A percentile compares a stretch with the other conserved stretches of the same genome.
Evolutionary conservation across 2,797 vertebrate genomes (phyloP).

Genomic region (Lepus townsendii): DNA sequence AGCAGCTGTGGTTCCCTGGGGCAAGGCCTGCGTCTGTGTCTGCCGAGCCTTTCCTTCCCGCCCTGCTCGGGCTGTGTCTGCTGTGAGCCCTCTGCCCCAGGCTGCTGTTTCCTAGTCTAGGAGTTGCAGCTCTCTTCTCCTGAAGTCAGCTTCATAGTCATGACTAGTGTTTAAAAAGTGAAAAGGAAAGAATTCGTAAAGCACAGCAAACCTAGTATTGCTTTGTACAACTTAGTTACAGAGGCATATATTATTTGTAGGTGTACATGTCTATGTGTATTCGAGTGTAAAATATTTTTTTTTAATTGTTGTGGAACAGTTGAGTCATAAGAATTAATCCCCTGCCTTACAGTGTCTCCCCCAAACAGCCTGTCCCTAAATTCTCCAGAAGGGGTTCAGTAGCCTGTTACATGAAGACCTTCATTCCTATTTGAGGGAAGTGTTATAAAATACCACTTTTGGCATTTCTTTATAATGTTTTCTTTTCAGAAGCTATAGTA

Average conservation of each 20-base stretch:
- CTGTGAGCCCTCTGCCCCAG: not conserved
- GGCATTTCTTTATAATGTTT: slow-evolving; percentile 3
- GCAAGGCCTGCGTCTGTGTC: not conserved
- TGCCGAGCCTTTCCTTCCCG: not conserved
- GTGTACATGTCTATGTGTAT: slow-evolving; percentile 30
- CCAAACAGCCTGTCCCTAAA: not conserved
- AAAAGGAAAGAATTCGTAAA: slow-evolving; percentile 37
- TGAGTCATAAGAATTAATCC: slow-evolving; percentile 44
- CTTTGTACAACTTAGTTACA: slow-evolving; percentile 57
- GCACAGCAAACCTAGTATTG: slow-evolving; percentile 38
- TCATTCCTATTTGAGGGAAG: slow-evolving; percentile 4
- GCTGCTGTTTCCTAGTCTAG: not conserved
- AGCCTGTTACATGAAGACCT: slow-evolving; percentile 22
- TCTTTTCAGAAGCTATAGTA: slow-evolving; percentile 31
- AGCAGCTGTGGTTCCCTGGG: not conserved
- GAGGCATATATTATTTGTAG: not conserved
- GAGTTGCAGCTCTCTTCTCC: not conserved
- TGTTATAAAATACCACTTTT: not conserved
- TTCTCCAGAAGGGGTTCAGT: not conserved
- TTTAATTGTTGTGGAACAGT: slow-evolving; percentile 3
- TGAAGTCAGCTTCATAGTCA: not conserved
- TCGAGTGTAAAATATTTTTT: slow-evolving; percentile 17
- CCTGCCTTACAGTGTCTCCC: not conserved
- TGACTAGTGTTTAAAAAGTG: not conserved
- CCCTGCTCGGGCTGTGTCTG: not conserved